Percentiles rank a stretch among this genome's conserved stretches.
phyloP scores from a whole-genome alignment of 30 jellyfish, hydroid and myxozoan genomes.

The Rhopilema esculentum region DNA sequence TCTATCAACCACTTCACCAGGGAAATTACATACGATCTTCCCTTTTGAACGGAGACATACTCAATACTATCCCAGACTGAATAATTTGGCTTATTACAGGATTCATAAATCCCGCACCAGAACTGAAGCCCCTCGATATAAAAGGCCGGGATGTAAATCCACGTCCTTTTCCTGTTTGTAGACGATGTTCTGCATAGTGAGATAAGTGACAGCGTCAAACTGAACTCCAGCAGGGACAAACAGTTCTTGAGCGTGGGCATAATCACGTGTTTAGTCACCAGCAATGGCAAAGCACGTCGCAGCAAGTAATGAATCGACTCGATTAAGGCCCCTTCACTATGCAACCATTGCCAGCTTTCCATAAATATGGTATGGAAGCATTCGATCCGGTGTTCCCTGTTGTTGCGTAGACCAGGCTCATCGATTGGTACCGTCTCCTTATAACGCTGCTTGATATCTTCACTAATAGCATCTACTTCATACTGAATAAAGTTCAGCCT shows the following conservation, averaged over 20 bases:
- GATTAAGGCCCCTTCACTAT: constrained; percentile 29
- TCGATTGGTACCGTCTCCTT: background rate
- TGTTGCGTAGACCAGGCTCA: constrained; percentile 25
- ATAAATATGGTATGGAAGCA: constrained; percentile 42
- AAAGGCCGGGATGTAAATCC: constrained; percentile 33
- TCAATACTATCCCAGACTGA: constrained; percentile 33
- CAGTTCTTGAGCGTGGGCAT: constrained; percentile 29
- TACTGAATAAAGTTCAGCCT: constrained; percentile 10
- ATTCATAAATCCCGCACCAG: constrained; percentile 27
- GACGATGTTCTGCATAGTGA: constrained; percentile 34
- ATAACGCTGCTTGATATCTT: constrained; percentile 23
- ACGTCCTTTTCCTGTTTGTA: too few species aligned
- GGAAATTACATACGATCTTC: background rate
- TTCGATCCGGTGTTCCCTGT: background rate
- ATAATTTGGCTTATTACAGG: constrained; percentile 7
- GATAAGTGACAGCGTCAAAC: constrained; percentile 31
- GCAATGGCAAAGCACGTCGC: constrained; percentile 24
- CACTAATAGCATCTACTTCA: constrained; percentile 25
- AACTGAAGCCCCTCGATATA: constrained; percentile 45
- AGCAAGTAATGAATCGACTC: constrained; percentile 38
- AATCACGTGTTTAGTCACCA: background rate
- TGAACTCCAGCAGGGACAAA: constrained; percentile 47
- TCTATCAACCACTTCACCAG: background rate
- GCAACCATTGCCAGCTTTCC: constrained; percentile 50
- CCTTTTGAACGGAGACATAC: background rate